Evolutionary conservation across 2,888 invertebrate species (phyloP), one percentile per base, ranked within the genome.

Genomic region (Diplolepis rosae): DNA sequence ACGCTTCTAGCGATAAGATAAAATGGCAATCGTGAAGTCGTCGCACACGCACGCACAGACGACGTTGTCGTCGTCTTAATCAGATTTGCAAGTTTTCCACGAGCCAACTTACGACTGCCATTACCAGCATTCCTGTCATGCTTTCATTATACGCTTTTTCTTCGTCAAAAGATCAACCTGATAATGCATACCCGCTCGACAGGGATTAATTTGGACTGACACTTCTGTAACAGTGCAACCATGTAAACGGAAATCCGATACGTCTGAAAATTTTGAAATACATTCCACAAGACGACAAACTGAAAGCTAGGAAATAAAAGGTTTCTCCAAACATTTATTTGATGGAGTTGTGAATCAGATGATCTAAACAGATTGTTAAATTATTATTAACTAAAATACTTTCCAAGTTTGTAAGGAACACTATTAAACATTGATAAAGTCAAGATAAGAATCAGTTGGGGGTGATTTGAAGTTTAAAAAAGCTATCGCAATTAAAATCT

Each of bases 1-100:
- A 54, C 69, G 70, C 65, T 52, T 65, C 70, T 52, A 22, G 69
- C 69, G 75, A 75, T 75, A 73, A 75, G 75, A 73, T 73, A 75
- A 71, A 75, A 69, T 65, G 71, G 71, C 72, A 74, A 72, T 72
- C 69, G 71, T 65, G 66, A 67, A 52, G 65, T 66, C 66, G 69
- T 24, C 35, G 42, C 68, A 51, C 70, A 74, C 73, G 72, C 72
- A 74, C 68, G 30, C 52, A 18, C 24, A n/a, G 61, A 39, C 39
- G 61, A 39, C 61, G 24, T 39, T 27, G 61, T 61, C 56, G 24
- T 61, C 61, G 39, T 61, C 61, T 61, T 61, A 61, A 61, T 61
- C 61, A 61, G 61, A 61, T 61, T 39, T 61, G 61, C 27, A 42
- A 61, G 61, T 61, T 61, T 39, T 61, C 61, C 39, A 27, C 61